A percentile compares a stretch with the other conserved stretches of the same genome.
Conservation (phyloP, 2,797 vertebrate species). For the Passerculus sandwichensis region DNA sequence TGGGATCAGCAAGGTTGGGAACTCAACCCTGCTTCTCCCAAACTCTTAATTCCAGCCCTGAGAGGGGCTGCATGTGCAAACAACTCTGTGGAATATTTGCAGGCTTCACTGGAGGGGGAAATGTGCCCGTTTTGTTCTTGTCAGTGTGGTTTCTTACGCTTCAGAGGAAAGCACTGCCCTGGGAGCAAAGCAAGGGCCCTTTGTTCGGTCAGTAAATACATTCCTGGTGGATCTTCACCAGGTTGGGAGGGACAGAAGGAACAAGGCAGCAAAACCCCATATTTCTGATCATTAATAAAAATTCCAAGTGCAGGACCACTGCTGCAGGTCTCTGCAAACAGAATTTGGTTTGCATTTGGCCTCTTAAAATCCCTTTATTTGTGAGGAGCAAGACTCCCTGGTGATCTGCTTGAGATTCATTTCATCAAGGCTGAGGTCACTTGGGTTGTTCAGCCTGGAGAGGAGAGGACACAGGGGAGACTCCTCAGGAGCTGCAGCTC, state of each 20-base stretch:
- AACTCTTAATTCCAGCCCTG: background rate
- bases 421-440: background rate
- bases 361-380: background rate
- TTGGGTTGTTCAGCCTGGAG: background rate
- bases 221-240: background rate
- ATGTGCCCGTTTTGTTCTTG: background rate
- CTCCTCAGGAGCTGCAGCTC: background rate
- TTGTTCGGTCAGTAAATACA: background rate
- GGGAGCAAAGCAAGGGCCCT: background rate
- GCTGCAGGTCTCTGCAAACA: background rate
- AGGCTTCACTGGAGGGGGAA: background rate
- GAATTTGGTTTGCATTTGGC: background rate
- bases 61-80: background rate
- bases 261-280: background rate
- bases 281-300: background rate
- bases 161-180: background rate
- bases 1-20: background rate
- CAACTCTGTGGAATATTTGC: background rate
- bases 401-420: background rate
- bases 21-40: background rate
- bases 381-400: fast-evolving
- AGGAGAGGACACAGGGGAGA: background rate
- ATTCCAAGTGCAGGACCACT: background rate
- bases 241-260: background rate
- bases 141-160: background rate